These are phyloP conservation scores for Amazona vittata DNA, from an alignment of 2,113 vertebrate species.

Conservation along the genomic window DNA sequence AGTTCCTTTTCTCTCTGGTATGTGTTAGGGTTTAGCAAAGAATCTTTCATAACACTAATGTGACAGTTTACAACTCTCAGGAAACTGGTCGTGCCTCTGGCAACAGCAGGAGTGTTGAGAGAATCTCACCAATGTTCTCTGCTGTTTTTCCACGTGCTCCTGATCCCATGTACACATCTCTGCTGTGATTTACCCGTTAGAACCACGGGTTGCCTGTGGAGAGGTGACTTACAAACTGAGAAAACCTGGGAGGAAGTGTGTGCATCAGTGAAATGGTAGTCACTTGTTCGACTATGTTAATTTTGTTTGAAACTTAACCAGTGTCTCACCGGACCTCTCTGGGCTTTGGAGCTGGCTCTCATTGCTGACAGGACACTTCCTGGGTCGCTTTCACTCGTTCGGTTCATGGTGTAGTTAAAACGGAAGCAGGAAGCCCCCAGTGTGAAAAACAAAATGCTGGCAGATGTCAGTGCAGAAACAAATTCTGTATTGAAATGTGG, in stretches of 20 bases:
- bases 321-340: fast-evolving
- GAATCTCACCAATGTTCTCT: fast-evolving
- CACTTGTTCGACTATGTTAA: not conserved
- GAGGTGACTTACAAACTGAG: not conserved
- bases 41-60: not conserved
- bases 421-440: not conserved
- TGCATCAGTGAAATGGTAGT: not conserved
- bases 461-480: not conserved
- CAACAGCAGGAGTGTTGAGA: fast-evolving
- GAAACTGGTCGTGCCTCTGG: not conserved
- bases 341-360: not conserved
- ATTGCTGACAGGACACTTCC: not conserved
- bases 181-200: not conserved
- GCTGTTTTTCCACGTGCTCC: not conserved
- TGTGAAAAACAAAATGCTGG: not conserved
- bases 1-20: not conserved
- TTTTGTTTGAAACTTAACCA: not conserved
- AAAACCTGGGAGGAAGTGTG: not conserved
- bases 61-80: fast-evolving
- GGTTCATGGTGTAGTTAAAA: not conserved
- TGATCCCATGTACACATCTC: fast-evolving
- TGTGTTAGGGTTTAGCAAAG: not conserved
- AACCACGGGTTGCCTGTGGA: not conserved
- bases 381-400: not conserved
- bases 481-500: not conserved